Conservation (phyloP, 1,140 invertebrate species). For the Vanessa tameamea region DNA sequence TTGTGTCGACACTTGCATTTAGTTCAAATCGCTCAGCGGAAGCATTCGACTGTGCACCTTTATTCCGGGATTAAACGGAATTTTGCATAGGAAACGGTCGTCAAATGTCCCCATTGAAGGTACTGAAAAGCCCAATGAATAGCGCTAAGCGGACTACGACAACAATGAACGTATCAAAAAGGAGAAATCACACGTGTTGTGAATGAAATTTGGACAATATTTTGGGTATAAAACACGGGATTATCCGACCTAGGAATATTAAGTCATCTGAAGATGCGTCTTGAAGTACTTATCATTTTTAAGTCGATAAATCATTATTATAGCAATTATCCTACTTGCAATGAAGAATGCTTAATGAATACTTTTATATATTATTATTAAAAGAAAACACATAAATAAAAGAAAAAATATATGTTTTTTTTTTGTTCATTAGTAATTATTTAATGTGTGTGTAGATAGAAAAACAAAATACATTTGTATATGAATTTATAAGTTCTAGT, state of each 20-base stretch:
- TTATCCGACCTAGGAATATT: slow-evolving; percentile 53
- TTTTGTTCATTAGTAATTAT: too few species aligned
- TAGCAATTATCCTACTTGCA: too few species aligned
- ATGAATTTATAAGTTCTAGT: too few species aligned
- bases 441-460: too few species aligned
- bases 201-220: slow-evolving; percentile 66
- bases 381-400: too few species aligned
- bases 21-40: slow-evolving; percentile 54
- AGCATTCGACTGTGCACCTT: slow-evolving; percentile 45
- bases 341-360: too few species aligned
- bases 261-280: slow-evolving; percentile 9
- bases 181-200: slow-evolving; percentile 67
- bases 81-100: slow-evolving; percentile 72
- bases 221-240: slow-evolving; percentile 55
- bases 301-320: too few species aligned
- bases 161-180: slow-evolving; percentile 62
- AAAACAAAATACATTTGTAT: too few species aligned
- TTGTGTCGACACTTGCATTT: slow-evolving; percentile 57
- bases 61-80: slow-evolving; percentile 66
- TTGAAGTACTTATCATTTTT: neutral
- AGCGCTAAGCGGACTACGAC: slow-evolving; percentile 49
- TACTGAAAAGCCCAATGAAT: slow-evolving; percentile 48
- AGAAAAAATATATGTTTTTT: too few species aligned
- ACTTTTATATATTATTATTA: too few species aligned
- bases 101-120: slow-evolving; percentile 56